Evolutionary conservation across 1,140 invertebrate genomes (phyloP), one percentile per base, ranked within the genome.

Genomic region (Drosophila punjabiensis): DNA sequence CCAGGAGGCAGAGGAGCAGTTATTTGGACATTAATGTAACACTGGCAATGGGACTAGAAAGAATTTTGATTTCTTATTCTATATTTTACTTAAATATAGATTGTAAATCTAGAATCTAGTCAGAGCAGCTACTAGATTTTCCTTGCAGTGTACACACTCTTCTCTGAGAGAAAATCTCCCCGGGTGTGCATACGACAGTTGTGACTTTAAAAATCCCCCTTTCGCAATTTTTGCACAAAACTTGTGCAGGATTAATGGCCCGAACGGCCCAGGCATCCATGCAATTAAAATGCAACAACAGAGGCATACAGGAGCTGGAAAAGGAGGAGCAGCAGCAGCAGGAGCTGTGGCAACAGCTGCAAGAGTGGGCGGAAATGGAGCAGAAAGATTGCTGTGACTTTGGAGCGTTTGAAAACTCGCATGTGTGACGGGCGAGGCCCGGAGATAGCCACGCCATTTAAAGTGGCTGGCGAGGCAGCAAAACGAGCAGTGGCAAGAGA

Each of bases 171-270:
- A 28, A 30, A 47, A 37, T 80, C 64, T 81, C 41, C 9, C 56
- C 52, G 63, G 76, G 67, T 79, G 55, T 79, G 55, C 87, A 86
- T 82, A 90, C 86, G 86, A 90, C 86, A 86, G 81, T 86, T 91
- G 86, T 86, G 86, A 89, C 86, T 90, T 86, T 90, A 90, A 90
- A 88, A 90, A 86, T 82, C 82, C 86, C 86, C 82, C 79, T 86
- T 82, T 82, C 82, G 68, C 74, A 79, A 82, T 85, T 90, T 86
- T 77, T 76, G 81, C 83, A 83, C 81, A 88, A 88, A 88, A 89
- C 64, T 89, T 88, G 82, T 90, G 79, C 85, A 89, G 86, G 86
- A 89, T 89, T 89, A 90, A 89, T 89, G 82, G 85, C 47, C 86
- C 82, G 66, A 85, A 74, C 79, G 86, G 79, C 79, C 68, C 70